These are phyloP conservation scores for Phrynocephalus vlangalii DNA, from an alignment of 2,797 vertebrate species.

Conservation along the genomic window DNA sequence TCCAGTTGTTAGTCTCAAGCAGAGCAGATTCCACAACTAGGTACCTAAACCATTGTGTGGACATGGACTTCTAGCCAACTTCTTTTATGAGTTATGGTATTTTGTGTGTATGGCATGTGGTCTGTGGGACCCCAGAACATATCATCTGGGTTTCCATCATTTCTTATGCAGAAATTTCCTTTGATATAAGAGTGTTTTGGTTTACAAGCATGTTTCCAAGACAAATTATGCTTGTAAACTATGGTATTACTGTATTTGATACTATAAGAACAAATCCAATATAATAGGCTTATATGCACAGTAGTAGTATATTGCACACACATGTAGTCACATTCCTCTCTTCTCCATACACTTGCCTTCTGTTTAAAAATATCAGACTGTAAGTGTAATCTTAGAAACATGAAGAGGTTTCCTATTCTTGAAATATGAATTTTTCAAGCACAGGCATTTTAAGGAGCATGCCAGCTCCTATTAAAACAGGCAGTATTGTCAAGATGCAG, in stretches of 20 bases:
- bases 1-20: too few relatives aligned
- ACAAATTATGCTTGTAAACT: too few relatives aligned
- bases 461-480: conserved; percentile 25
- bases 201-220: too few relatives aligned
- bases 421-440: conserved; percentile 35
- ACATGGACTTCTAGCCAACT: too few relatives aligned
- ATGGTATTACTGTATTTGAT: neutral
- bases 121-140: too few relatives aligned
- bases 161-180: too few relatives aligned
- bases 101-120: too few relatives aligned
- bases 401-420: conserved; percentile 36
- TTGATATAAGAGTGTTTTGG: too few relatives aligned
- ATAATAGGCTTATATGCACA: neutral
- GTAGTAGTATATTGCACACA: neutral
- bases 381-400: conserved; percentile 36
- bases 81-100: too few relatives aligned
- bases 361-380: conserved; percentile 7
- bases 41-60: too few relatives aligned
- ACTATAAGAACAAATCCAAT: rapidly evolving
- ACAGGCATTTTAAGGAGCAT: conserved; percentile 39
- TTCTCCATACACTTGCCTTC: neutral
- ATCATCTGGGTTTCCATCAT: too few relatives aligned
- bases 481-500: conserved; percentile 18
- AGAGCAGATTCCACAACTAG: too few relatives aligned
- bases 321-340: neutral